phyloP scores from a whole-genome alignment of 2,113 vertebrate genomes.

The Willisornis vidua region DNA sequence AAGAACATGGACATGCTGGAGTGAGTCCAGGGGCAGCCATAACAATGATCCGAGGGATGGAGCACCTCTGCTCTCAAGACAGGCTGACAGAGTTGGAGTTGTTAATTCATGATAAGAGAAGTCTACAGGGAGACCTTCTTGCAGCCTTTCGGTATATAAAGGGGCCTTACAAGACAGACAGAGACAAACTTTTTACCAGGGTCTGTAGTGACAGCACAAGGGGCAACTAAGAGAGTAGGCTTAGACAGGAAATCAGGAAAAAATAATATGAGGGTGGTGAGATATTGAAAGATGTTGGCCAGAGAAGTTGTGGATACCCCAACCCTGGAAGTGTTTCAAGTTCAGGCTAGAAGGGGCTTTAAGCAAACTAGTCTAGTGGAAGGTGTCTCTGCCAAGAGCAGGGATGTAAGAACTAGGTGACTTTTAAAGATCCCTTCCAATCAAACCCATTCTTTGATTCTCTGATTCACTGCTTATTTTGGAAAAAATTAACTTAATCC shows the following conservation, averaged over 20 bases:
- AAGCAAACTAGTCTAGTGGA: background rate
- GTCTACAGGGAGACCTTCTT: accelerated
- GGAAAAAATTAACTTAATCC: background rate
- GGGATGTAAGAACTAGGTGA: background rate
- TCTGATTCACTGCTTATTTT: background rate
- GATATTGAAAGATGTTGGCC: background rate
- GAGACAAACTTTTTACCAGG: background rate
- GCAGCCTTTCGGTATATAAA: background rate
- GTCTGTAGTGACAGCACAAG: accelerated
- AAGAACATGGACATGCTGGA: background rate
- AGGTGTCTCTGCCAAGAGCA: accelerated
- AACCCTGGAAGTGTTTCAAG: background rate
- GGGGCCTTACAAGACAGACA: background rate
- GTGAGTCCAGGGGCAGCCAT: background rate
- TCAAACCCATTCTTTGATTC: background rate
- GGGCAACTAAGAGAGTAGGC: background rate
- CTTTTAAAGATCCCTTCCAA: background rate
- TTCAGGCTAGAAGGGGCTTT: background rate
- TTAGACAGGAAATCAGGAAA: background rate
- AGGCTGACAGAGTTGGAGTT: background rate
- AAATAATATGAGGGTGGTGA: background rate
- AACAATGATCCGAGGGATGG: background rate
- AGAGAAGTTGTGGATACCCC: background rate
- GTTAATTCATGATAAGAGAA: background rate
- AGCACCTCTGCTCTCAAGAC: accelerated